These are phyloP conservation scores for Hippopotamyrus pictus DNA, from an alignment of 2,797 vertebrate genomes.

Conservation along the genomic window DNA sequence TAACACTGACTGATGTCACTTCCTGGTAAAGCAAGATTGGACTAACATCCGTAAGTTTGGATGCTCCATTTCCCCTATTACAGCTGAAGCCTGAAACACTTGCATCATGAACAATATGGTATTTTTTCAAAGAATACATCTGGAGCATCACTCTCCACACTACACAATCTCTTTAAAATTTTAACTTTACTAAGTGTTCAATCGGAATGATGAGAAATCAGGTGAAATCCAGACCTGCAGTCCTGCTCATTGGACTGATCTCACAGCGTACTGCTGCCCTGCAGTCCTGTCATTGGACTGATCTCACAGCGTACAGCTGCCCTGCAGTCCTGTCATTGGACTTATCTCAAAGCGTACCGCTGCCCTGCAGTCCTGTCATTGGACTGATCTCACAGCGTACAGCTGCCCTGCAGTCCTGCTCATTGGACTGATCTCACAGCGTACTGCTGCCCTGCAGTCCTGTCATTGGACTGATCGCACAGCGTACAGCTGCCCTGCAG, in stretches of 20 bases:
- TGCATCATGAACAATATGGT: neutral
- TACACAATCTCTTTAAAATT: neutral
- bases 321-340: no score
- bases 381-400: neutral
- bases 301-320: no score
- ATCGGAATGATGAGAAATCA: neutral
- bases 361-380: neutral
- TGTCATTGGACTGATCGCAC: neutral
- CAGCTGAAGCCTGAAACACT: neutral
- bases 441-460: neutral
- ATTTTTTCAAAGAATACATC: neutral
- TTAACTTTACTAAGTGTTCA: neutral
- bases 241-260: no score
- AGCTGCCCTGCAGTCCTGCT: no score
- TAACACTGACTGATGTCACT: neutral
- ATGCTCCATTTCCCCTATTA: neutral
- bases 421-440: neutral
- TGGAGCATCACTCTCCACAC: neutral
- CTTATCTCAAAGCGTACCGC: neutral
- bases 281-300: neutral
- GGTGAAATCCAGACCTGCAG: neutral
- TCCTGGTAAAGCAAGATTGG: neutral
- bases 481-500: no score
- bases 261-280: neutral
- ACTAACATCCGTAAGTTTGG: neutral